Evolutionary conservation across 2,888 invertebrate species (phyloP).

Genomic region (Gonocerus acuteangulatus): DNA sequence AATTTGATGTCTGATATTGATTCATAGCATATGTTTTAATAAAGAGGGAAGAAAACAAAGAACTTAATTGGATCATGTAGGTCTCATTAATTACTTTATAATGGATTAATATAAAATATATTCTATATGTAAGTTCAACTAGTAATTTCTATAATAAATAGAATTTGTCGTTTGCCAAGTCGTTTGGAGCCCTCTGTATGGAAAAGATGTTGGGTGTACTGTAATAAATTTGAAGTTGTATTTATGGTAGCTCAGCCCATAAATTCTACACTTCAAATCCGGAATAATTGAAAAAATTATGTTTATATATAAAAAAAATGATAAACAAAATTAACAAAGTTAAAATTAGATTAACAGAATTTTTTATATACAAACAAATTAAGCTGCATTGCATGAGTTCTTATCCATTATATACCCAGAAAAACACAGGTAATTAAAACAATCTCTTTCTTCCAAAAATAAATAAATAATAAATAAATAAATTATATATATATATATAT

Average conservation of each 20-base stretch:
- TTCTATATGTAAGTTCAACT: conserved; percentile 13
- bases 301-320: background rate
- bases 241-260: conserved; percentile 16
- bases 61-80: too few relatives aligned
- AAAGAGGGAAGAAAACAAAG: background rate
- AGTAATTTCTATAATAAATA: conserved; percentile 6
- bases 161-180: conserved; percentile 8
- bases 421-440: too few relatives aligned
- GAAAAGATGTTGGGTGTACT: conserved; percentile 10
- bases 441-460: too few relatives aligned
- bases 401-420: too few relatives aligned
- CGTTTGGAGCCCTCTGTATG: conserved; percentile 13
- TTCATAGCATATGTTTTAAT: conserved; percentile 3
- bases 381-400: too few relatives aligned
- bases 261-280: conserved; percentile 7
- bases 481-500: too few relatives aligned
- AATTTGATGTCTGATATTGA: background rate
- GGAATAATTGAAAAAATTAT: background rate
- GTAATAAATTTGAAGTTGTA: background rate
- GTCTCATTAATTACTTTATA: too few relatives aligned
- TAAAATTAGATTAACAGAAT: too few relatives aligned
- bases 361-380: too few relatives aligned
- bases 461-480: too few relatives aligned
- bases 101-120: background rate
- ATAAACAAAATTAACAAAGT: background rate